Percentiles rank a stretch among this genome's conserved stretches.
Conservation (phyloP, 2,113 vertebrate genomes). For the Xiphorhynchus elegans region DNA sequence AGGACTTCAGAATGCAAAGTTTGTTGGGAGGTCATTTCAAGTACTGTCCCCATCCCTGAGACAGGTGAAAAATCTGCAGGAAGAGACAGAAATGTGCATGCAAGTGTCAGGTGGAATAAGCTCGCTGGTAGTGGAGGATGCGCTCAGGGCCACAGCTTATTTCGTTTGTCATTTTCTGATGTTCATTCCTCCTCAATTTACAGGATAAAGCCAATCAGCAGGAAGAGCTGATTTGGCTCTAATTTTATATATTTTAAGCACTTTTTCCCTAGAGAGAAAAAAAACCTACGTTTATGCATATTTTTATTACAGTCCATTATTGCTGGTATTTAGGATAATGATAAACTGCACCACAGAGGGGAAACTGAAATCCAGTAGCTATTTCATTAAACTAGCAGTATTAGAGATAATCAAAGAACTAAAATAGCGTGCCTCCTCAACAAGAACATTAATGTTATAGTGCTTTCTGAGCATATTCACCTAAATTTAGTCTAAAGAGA, state of each 20-base stretch:
- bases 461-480: not conserved
- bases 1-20: not conserved
- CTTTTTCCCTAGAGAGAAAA: not conserved
- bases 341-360: not conserved
- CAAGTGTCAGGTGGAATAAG: not conserved
- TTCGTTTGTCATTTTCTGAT: not conserved
- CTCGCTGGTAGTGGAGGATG: rapidly evolving
- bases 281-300: not conserved
- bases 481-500: not conserved
- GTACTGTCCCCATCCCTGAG: rapidly evolving
- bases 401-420: not conserved
- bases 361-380: not conserved
- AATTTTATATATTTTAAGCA: not conserved
- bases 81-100: not conserved
- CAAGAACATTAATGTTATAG: not conserved
- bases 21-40: not conserved
- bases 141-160: not conserved
- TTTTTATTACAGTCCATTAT: not conserved
- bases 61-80: not conserved
- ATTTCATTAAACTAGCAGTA: not conserved
- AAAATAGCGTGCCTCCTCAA: not conserved
- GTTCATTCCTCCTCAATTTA: not conserved
- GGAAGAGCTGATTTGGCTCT: not conserved
- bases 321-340: not conserved
- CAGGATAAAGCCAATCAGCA: not conserved